Evolutionary conservation across 1,140 invertebrate species (phyloP).

Genomic region (Conopomorpha cramerella): DNA sequence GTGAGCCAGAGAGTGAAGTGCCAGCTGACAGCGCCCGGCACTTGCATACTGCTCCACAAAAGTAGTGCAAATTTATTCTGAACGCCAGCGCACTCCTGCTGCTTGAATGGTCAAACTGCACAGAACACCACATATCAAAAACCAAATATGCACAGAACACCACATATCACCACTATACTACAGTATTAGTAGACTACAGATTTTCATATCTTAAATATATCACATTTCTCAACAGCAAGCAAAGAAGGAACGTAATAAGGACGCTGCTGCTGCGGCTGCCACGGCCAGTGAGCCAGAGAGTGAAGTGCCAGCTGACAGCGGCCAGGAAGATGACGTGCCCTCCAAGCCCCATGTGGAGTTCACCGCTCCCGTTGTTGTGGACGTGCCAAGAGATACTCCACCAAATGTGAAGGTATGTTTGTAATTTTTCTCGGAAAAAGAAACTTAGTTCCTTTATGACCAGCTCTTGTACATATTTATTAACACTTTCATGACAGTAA

Average conservation of each 20-base stretch:
- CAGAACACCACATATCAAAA: too few relatives aligned
- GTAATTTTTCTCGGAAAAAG: too few relatives aligned
- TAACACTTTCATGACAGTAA: too few relatives aligned
- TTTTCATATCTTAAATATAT: not conserved
- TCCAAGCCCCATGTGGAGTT: slow-evolving; percentile 49
- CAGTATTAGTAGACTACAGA: not conserved
- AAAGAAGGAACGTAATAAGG: slow-evolving; percentile 51
- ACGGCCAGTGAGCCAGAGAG: slow-evolving; percentile 43
- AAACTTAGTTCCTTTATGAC: too few relatives aligned
- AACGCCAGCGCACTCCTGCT: too few relatives aligned
- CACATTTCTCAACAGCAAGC: slow-evolving; percentile 22
- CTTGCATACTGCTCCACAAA: too few relatives aligned
- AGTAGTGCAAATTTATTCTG: too few relatives aligned
- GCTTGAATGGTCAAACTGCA: too few relatives aligned
- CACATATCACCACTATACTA: not conserved
- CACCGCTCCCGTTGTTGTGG: slow-evolving; percentile 32
- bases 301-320: slow-evolving; percentile 48
- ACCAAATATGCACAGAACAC: too few relatives aligned
- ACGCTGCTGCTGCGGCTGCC: slow-evolving; percentile 22
- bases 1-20: slow-evolving; percentile 45
- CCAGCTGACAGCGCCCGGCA: slow-evolving; percentile 24
- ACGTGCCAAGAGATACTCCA: slow-evolving; percentile 31
- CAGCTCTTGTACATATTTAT: too few relatives aligned
- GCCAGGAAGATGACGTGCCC: slow-evolving; percentile 36
- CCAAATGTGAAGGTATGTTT: slow-evolving; percentile 41